Percentiles rank a stretch among this genome's conserved stretches.
Evolutionary conservation across 2,888 invertebrate genomes (phyloP).

Genomic region (Athrips mouffetella): DNA sequence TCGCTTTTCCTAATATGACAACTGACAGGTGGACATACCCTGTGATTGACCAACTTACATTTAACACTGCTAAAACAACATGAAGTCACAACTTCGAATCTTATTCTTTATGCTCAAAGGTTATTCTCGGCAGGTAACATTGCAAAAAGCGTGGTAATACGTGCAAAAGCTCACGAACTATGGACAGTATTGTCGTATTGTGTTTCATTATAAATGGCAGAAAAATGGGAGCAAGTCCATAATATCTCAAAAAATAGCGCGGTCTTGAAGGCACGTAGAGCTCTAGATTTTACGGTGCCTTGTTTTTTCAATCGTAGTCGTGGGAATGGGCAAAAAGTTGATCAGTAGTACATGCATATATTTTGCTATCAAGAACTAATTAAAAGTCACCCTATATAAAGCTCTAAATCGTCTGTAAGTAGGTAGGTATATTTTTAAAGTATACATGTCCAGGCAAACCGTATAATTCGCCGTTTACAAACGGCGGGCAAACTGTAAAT

Average conservation of each 20-base stretch:
- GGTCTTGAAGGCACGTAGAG: background rate
- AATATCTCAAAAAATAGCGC: constrained; percentile 28
- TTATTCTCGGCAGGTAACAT: constrained; percentile 26
- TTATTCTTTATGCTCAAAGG: background rate
- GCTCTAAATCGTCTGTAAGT: no score
- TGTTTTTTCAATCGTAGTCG: no score
- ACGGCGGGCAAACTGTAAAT: no score
- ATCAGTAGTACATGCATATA: no score
- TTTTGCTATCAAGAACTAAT: no score
- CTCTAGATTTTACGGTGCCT: background rate
- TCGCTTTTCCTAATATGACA: constrained; percentile 61
- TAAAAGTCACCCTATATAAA: no score
- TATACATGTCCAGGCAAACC: no score
- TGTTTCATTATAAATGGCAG: constrained; percentile 61
- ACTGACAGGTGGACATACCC: constrained; percentile 55
- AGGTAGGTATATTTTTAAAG: no score
- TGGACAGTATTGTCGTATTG: constrained; percentile 4
- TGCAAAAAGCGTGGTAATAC: background rate
- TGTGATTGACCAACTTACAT: constrained; percentile 18
- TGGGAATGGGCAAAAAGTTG: no score
- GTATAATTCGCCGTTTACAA: no score
- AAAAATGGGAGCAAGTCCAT: constrained; percentile 64
- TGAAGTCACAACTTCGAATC: background rate
- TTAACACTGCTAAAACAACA: constrained; percentile 15
- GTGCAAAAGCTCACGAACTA: constrained; percentile 6